phyloP scores from a whole-genome alignment of 2,797 vertebrate genomes.

The Rhinophrynus dorsalis region DNA sequence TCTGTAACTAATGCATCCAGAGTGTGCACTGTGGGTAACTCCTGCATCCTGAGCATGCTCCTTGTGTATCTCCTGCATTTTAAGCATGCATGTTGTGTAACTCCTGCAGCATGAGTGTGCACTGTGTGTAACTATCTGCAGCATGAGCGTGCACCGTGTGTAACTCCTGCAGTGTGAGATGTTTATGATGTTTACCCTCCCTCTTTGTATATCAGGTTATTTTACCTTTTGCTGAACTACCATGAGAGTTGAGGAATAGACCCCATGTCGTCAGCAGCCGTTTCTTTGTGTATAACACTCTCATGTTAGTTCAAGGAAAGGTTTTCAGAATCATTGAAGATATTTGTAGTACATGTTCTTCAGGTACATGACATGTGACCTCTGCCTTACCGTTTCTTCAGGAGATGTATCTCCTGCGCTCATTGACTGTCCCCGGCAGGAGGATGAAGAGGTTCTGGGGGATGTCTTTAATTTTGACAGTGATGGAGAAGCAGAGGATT shows the following conservation, averaged over 20 bases:
- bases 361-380: background rate
- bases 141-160: background rate
- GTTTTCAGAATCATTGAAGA: no score
- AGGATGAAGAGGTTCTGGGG: conserved; percentile 69
- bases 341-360: background rate
- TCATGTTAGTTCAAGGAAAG: no score
- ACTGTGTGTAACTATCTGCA: background rate
- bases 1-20: no score
- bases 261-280: no score
- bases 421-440: conserved; percentile 18
- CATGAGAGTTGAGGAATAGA: background rate
- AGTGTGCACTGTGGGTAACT: no score
- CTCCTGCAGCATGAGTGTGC: background rate
- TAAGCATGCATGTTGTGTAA: background rate
- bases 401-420: background rate
- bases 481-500: conserved; percentile 62
- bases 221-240: background rate
- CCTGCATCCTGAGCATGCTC: background rate
- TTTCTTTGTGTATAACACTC: no score
- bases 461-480: conserved; percentile 77
- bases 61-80: background rate
- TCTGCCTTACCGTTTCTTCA: background rate
- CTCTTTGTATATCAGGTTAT: background rate
- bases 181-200: background rate
- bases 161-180: background rate